Percentiles rank a stretch among this genome's conserved stretches.
Conservation (phyloP, 1,140 invertebrate genomes). For the Nixonia krombeini region DNA sequence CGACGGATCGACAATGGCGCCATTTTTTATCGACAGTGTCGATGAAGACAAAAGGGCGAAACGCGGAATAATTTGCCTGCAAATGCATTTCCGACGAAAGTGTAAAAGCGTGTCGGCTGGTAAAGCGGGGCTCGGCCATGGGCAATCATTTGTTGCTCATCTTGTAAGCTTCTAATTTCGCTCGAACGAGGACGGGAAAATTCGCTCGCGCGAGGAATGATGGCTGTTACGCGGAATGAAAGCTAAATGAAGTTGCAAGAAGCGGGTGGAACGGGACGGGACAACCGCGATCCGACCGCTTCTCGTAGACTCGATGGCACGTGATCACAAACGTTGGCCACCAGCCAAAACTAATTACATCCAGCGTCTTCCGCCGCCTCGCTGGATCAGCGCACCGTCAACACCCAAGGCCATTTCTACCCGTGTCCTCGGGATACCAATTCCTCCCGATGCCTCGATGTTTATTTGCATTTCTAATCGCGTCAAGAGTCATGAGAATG, state of each 20-base stretch:
- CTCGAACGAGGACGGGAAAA: conserved; percentile 21
- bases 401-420: conserved; percentile 14
- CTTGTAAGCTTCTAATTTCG: conserved; percentile 11
- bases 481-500: too few species aligned
- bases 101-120: too few species aligned
- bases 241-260: conserved; percentile 37
- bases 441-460: background rate
- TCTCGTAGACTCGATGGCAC: conserved; percentile 39
- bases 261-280: conserved; percentile 32
- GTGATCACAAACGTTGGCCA: conserved; percentile 48
- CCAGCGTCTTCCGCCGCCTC: conserved; percentile 22
- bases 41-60: too few species aligned
- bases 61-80: too few species aligned
- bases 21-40: too few species aligned
- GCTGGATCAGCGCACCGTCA: conserved; percentile 21
- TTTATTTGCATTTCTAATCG: background rate
- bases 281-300: conserved; percentile 40
- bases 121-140: too few species aligned
- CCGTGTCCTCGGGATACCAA: too few species aligned
- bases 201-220: conserved; percentile 18
- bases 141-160: conserved; percentile 16
- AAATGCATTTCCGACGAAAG: too few species aligned
- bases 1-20: too few species aligned
- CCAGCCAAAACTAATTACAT: conserved; percentile 53
- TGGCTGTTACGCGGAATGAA: conserved; percentile 17